Base-by-base conservation (phyloP, 2,797 vertebrate species). In the Microctenopoma lineatum region DNA sequence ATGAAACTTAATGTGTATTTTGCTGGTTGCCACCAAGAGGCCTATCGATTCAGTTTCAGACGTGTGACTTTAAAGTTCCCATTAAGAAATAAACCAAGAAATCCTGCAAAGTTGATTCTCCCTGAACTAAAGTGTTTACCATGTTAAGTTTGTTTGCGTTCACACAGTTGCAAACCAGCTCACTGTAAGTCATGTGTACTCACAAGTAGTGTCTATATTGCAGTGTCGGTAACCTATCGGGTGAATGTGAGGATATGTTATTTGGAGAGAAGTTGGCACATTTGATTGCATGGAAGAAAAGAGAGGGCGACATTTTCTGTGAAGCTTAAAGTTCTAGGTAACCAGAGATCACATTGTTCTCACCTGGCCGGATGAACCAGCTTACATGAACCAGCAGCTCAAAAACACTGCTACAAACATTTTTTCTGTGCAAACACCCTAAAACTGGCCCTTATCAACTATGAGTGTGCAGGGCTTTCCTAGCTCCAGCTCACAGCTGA, bases 401-500 rank as follows among this genome's bases (percentile, higher is more conserved):
- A 77, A 73, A 58, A 18, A 61, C 65, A 59, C 18, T 7, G 10
- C 55, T 53, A 18, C 41, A 54, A 51, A 65, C 16, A 41, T 51
- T 51, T 56, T 25, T 59, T 15, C 38, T 21, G 5, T 4, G 6
- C 14, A 56, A 36, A 45, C 0, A 4, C 18, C 38, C 32, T 48
- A 3, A 60, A 58, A 70, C 42, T 45, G 41, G 2, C 38, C 14
- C 46, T 70, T 16, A 71, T 71, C 51, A 26, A 7, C 13, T 25
- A 1, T 32, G 21, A 42, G 5, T 27, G 66, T 4, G 41, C n/a
- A 53, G 71, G 70, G 52, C 15, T 75, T 74, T 74, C 73, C 73
- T 34, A 7, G 12, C 45, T 59, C 50, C 5, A 4, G 26, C 54
- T 64, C 46, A 44, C 29, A 59, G 47, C 65, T 66, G 65, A 76